A percentile compares a stretch with the other conserved stretches of the same genome.
Conservation (phyloP, 1,140 invertebrate genomes). For the Leptonema lineaticorne region DNA sequence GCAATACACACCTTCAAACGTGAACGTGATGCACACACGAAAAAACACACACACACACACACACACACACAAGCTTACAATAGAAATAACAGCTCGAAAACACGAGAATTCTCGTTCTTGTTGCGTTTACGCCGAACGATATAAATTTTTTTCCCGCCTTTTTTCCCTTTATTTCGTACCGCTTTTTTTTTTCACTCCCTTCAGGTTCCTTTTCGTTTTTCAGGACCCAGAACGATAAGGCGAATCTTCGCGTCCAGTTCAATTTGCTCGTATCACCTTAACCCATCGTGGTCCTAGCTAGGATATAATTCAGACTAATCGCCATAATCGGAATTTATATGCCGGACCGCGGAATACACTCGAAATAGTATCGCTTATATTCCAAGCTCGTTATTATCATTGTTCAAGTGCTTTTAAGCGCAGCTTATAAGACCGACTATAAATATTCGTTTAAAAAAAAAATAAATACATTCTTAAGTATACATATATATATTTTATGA, state of each 20-base stretch:
- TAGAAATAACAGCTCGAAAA: neutral
- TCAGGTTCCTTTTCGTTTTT: neutral
- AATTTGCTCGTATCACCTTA: conserved; percentile 16
- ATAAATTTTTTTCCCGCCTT: neutral
- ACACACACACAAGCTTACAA: neutral
- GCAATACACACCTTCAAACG: neutral
- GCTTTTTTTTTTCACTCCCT: neutral
- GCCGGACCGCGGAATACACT: neutral
- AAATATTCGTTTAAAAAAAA: no score
- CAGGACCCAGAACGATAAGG: conserved; percentile 4
- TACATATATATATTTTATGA: no score
- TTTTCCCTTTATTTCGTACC: neutral
- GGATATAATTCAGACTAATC: conserved; percentile 7
- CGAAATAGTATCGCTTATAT: no score
- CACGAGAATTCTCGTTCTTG: neutral
- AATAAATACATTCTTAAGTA: no score
- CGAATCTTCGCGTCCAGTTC: conserved; percentile 1
- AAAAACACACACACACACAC: no score
- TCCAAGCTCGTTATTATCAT: no score
- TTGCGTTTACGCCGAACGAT: neutral
- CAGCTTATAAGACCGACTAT: no score
- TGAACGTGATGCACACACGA: no score
- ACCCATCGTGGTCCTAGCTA: conserved; percentile 3
- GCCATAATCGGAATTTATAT: neutral
- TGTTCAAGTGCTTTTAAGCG: no score